Percentiles rank a stretch among this genome's conserved stretches.
Conservation (phyloP, 2,113 vertebrate genomes). For the Hypanus sabinus region DNA sequence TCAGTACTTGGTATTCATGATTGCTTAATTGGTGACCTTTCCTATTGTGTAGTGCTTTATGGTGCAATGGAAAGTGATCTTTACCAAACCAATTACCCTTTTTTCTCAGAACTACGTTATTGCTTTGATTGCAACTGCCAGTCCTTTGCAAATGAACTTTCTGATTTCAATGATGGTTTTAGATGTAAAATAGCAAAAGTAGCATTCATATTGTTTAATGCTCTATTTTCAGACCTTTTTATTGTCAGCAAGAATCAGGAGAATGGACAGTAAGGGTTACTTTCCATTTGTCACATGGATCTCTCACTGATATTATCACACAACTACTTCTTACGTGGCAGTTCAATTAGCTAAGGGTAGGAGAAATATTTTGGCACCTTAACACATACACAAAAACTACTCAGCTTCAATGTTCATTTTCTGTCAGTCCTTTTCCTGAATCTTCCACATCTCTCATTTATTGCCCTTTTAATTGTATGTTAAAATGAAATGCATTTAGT, state of each 20-base stretch:
- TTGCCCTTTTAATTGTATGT: background rate
- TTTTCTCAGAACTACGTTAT: constrained; percentile 97
- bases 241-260: constrained; percentile 74
- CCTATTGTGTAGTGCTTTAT: constrained; percentile 99
- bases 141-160: constrained; percentile 99
- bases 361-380: constrained; percentile 96
- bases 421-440: background rate
- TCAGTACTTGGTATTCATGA: constrained; percentile 99
- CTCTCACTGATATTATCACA: constrained; percentile 81
- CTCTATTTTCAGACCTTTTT: constrained; percentile 83
- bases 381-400: constrained; percentile 79
- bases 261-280: constrained; percentile 83
- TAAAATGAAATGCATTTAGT: background rate
- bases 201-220: constrained; percentile 94
- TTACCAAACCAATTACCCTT: constrained; percentile 99
- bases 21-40: constrained; percentile 99
- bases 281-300: constrained; percentile 71
- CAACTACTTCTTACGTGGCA: constrained; percentile 69
- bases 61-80: constrained; percentile 99
- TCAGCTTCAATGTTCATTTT: constrained; percentile 41
- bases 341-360: constrained; percentile 83
- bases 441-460: background rate
- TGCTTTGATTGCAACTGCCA: constrained; percentile 98
- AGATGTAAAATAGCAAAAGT: constrained; percentile 90
- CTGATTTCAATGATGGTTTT: constrained; percentile 91